Percentiles rank a stretch among this genome's conserved stretches.
Conservation (phyloP, 2,113 vertebrate genomes). For the Lagopus leucura region DNA sequence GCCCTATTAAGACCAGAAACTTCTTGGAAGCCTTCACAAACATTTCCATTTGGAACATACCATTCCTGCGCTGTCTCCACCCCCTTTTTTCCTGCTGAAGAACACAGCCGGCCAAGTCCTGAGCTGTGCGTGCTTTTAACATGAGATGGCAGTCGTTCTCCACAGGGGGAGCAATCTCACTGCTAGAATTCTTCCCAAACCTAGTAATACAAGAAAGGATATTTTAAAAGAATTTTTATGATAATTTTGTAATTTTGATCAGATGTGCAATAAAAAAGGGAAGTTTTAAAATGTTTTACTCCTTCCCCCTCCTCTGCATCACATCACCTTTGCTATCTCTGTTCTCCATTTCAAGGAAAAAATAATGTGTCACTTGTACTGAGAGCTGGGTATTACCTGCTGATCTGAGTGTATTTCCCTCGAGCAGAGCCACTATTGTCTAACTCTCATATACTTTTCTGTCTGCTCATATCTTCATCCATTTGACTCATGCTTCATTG, state of each 20-base stretch:
- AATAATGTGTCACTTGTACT: not conserved
- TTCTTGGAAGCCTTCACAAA: not conserved
- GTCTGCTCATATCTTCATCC: not conserved
- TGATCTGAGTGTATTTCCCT: not conserved
- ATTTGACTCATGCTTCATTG: not conserved
- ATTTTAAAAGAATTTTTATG: no score
- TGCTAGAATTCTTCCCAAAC: not conserved
- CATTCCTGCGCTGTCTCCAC: not conserved
- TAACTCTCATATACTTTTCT: not conserved
- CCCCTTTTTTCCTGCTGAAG: not conserved
- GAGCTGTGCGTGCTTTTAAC: not conserved
- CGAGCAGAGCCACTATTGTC: not conserved
- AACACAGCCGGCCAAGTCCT: fast-evolving
- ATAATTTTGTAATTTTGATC: not conserved
- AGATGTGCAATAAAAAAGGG: not conserved
- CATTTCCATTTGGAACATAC: not conserved
- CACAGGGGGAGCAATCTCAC: not conserved
- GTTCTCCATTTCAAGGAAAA: not conserved
- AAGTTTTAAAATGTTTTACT: not conserved
- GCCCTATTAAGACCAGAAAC: not conserved
- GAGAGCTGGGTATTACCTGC: not conserved
- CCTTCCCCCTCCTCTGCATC: not conserved
- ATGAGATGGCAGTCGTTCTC: not conserved
- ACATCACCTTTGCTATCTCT: not conserved
- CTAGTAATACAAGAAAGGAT: fast-evolving